These are phyloP conservation scores for Lucinisca nassula DNA, from an alignment of 2,888 invertebrate genomes.

Conservation along the genomic window DNA sequence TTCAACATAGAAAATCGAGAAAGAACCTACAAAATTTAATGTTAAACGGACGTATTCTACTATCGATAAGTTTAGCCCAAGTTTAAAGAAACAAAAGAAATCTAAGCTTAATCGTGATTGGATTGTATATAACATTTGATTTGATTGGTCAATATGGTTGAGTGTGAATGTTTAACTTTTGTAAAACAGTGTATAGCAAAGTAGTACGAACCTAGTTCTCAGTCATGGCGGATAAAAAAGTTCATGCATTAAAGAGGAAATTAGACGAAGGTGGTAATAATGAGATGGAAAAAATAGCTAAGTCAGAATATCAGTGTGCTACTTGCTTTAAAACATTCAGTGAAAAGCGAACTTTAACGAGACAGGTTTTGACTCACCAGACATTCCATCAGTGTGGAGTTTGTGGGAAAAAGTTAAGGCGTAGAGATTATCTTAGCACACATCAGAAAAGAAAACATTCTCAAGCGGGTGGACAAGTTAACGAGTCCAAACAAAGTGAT, in stretches of 20 bases:
- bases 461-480: too few species aligned
- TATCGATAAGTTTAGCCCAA: too few species aligned
- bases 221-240: conserved; percentile 18
- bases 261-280: background rate
- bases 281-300: background rate
- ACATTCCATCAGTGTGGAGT: conserved; percentile 31
- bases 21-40: background rate
- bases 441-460: conserved; percentile 25
- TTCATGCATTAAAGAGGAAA: conserved; percentile 14
- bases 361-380: conserved; percentile 41
- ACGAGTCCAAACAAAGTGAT: too few species aligned
- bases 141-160: too few species aligned
- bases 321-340: conserved; percentile 31
- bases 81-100: conserved; percentile 9
- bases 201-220: background rate
- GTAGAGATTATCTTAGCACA: conserved; percentile 30
- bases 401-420: conserved; percentile 43
- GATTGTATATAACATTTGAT: background rate
- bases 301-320: conserved; percentile 26
- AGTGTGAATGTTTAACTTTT: too few species aligned
- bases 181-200: too few species aligned
- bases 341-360: background rate
- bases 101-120: background rate
- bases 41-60: background rate
- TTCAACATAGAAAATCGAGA: too few species aligned